Evolutionary conservation across 2,113 vertebrate species (phyloP), one percentile per base, ranked within the genome.

Genomic region (Gadus chalcogrammus): DNA sequence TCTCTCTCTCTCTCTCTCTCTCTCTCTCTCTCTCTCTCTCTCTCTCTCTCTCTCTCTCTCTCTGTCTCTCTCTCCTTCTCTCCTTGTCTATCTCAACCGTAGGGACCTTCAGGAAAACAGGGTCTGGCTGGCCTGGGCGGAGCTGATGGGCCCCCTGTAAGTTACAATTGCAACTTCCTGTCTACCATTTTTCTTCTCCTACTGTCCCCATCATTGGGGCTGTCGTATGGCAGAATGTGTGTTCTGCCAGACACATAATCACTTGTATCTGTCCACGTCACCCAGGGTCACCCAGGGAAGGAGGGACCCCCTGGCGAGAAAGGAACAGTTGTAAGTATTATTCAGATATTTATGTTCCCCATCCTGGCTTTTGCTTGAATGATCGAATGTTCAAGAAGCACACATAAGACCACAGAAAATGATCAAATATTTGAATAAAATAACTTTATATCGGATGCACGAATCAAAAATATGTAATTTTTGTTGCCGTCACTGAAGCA

Each of bases 251-350:
- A 9, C 11, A 11, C 42, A 48, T 48, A 48, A 42, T 42, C 38
- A 42, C 38, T 48, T 2, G 2, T 9, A 9, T 48, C 5, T 48
- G 42, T 48, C 42, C 42, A 12, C 42, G 73, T 84, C 81, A 72
- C 67, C 0, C 74, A 99, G 97, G 97, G 97, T 79, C 97, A 99
- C 74, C 97, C 97, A 69, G 97, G 97, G 3, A 99, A 99, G 91
- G 97, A 99, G 80, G 97, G 97, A 68, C 95, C 95, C 64, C 76
- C 94, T 17, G 97, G 97, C 84, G 97, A 99, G 77, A 99, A 99
- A 84, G 97, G 97, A 74, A 79, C 91, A 70, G 64, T 89, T 87
- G 97, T 99, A 89, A 88, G 96, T 95, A 24, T 35, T 28, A 9
- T 20, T n/a, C 61, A 1, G 58, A 12, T 13, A 35, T 67, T 69